phyloP scores from a whole-genome alignment of 1,140 invertebrate genomes.

The Caerostris extrusa region DNA sequence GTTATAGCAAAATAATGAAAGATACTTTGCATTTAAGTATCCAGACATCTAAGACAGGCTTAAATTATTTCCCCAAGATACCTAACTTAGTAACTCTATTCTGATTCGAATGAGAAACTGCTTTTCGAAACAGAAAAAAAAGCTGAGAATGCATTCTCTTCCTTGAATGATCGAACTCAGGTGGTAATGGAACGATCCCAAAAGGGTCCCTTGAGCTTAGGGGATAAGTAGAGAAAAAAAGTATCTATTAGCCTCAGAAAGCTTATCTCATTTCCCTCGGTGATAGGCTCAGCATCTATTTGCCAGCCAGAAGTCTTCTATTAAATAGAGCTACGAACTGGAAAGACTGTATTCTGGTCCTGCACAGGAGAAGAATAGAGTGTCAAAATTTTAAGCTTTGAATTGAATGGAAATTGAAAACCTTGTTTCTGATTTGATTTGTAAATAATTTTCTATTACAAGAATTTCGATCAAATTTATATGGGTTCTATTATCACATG shows the following conservation, averaged over 20 bases:
- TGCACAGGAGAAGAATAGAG: neutral
- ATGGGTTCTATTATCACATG: too few relatives aligned
- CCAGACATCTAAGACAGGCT: too few relatives aligned
- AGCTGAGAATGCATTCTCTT: slow-evolving; percentile 15
- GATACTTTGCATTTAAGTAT: too few relatives aligned
- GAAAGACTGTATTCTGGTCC: neutral
- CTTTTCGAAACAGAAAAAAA: neutral
- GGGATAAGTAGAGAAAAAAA: slow-evolving; percentile 69
- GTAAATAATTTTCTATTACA: too few relatives aligned
- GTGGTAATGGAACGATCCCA: slow-evolving; percentile 71
- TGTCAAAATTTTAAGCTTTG: neutral
- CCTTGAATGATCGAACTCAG: slow-evolving; percentile 63
- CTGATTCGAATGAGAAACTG: slow-evolving; percentile 1
- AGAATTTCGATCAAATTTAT: too few relatives aligned
- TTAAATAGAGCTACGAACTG: slow-evolving; percentile 56
- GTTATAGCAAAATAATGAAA: too few relatives aligned
- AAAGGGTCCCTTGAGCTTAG: slow-evolving; percentile 67
- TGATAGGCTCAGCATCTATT: slow-evolving; percentile 72
- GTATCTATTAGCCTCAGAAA: slow-evolving; percentile 74
- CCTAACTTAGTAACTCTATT: neutral
- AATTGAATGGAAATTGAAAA: neutral
- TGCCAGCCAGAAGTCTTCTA: slow-evolving; percentile 61
- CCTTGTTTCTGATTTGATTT: too few relatives aligned
- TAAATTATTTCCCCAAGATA: too few relatives aligned
- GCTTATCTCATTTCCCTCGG: slow-evolving; percentile 75